Evolutionary conservation across 2,113 vertebrate genomes (phyloP).

Genomic region (Struthidea cinerea): DNA sequence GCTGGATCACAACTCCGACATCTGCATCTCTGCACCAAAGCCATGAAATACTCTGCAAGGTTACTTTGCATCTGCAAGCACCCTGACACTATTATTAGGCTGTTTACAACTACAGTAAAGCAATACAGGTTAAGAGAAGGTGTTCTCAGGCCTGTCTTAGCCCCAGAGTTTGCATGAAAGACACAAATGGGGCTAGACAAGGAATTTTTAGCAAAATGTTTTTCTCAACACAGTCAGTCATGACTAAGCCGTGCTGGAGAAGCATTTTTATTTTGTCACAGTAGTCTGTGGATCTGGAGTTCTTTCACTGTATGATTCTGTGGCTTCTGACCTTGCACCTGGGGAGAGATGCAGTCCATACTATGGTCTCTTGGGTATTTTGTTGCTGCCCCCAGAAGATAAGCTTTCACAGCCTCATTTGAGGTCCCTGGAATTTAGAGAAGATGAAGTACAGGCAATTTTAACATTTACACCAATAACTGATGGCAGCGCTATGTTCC

Average conservation of each 20-base stretch:
- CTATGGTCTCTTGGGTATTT: neutral
- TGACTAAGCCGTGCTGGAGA: neutral
- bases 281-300: neutral
- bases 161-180: conserved; percentile 13
- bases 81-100: neutral
- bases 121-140: neutral
- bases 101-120: neutral
- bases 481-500: neutral
- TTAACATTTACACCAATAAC: neutral
- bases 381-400: neutral
- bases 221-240: neutral
- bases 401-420: neutral
- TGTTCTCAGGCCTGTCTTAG: neutral
- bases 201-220: neutral
- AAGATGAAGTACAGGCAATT: neutral
- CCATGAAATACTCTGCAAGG: neutral
- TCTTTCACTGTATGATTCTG: neutral
- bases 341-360: neutral
- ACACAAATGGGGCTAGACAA: neutral
- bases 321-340: neutral
- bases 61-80: neutral
- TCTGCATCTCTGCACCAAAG: neutral
- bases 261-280: neutral
- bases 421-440: neutral
- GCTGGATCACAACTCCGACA: neutral